These are phyloP conservation scores for Carposina sasakii DNA, from an alignment of 1,140 invertebrate genomes.

Conservation along the genomic window DNA sequence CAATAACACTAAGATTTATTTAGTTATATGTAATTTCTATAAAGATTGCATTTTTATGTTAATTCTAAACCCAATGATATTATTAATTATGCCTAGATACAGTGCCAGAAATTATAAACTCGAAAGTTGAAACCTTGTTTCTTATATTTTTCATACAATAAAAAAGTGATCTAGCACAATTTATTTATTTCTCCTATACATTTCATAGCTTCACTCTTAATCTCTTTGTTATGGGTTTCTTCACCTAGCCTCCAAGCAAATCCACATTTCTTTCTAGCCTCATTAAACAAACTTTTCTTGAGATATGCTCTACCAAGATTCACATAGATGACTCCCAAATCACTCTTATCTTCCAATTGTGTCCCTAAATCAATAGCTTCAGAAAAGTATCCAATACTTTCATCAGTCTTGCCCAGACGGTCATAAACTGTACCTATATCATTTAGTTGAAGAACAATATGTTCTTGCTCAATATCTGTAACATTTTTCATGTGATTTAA, in stretches of 20 bases:
- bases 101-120: background rate
- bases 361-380: constrained; percentile 81
- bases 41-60: constrained; percentile 9
- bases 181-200: constrained; percentile 79
- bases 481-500: constrained; percentile 78
- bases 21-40: constrained; percentile 1
- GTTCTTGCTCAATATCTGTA: constrained; percentile 79
- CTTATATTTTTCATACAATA: constrained; percentile 4
- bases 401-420: constrained; percentile 77
- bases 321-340: constrained; percentile 83
- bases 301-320: constrained; percentile 89
- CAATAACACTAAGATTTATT: constrained; percentile 34
- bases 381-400: constrained; percentile 81
- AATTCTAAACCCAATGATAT: too few relatives aligned
- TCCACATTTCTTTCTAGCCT: constrained; percentile 82
- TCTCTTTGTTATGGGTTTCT: constrained; percentile 76
- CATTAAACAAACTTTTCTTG: constrained; percentile 77
- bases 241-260: constrained; percentile 80
- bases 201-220: constrained; percentile 77
- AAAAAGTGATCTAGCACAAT: constrained; percentile 34
- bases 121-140: too few relatives aligned
- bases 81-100: background rate
- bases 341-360: constrained; percentile 76
- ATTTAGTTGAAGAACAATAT: constrained; percentile 86
- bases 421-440: constrained; percentile 86